A percentile compares a stretch with the other conserved stretches of the same genome.
These are phyloP conservation scores for Troides aeacus DNA, from an alignment of 2,888 invertebrate genomes.

Conservation along the genomic window DNA sequence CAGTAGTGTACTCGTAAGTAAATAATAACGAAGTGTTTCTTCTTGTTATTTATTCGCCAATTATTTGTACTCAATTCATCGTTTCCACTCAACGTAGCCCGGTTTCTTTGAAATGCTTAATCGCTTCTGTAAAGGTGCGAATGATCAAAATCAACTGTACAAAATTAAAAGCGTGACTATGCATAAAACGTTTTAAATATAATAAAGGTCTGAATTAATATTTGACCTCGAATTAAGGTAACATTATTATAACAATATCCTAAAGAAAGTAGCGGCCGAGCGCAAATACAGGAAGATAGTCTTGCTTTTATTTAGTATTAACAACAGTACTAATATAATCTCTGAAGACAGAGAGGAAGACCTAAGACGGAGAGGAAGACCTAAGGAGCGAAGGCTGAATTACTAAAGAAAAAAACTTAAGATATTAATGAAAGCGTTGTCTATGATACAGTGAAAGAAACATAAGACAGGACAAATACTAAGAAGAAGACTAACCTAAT, in stretches of 20 bases:
- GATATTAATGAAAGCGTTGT: too few relatives aligned
- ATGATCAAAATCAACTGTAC: slow-evolving; percentile 4
- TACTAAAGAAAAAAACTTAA: too few relatives aligned
- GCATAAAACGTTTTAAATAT: background rate
- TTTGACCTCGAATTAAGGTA: background rate
- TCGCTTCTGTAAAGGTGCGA: background rate
- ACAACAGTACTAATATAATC: too few relatives aligned
- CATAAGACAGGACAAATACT: too few relatives aligned
- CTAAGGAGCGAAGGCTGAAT: too few relatives aligned
- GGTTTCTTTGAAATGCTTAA: slow-evolving; percentile 1
- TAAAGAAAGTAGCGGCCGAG: too few relatives aligned
- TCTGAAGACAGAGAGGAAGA: too few relatives aligned
- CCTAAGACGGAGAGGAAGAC: too few relatives aligned
- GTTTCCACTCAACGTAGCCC: background rate
- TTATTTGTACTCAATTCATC: slow-evolving; percentile 3
- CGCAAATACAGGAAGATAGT: background rate
- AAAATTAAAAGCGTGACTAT: slow-evolving; percentile 2
- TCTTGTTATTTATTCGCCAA: background rate
- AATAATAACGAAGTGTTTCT: background rate
- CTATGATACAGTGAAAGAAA: too few relatives aligned
- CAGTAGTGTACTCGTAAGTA: background rate
- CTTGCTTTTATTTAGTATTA: background rate
- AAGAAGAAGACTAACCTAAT: too few relatives aligned
- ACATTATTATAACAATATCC: background rate
- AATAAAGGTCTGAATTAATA: background rate